These are phyloP conservation scores for Psix sp. DNA, from an alignment of 1,140 invertebrate genomes.

Conservation along the genomic window DNA sequence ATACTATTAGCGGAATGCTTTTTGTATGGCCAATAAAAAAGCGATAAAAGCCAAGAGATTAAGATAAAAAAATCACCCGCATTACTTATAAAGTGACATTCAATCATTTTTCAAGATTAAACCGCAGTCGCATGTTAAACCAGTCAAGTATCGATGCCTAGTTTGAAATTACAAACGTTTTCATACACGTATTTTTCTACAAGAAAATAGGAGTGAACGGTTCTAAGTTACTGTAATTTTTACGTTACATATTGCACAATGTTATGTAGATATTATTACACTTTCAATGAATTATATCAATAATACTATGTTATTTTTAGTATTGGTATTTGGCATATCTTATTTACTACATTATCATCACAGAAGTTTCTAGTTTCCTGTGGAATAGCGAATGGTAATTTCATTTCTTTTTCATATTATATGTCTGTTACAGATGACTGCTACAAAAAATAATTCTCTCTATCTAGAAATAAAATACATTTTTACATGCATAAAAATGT, in stretches of 20 bases:
- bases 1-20: too few relatives aligned
- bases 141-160: conserved; percentile 45
- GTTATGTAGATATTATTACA: conserved; percentile 60
- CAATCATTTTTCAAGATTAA: conserved; percentile 32
- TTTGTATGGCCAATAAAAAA: background rate
- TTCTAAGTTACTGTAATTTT: conserved; percentile 57
- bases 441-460: too few relatives aligned
- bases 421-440: too few relatives aligned
- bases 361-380: conserved; percentile 24
- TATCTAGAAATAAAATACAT: too few relatives aligned
- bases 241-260: conserved; percentile 56
- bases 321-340: conserved; percentile 12
- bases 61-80: too few relatives aligned
- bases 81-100: conserved; percentile 29
- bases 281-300: conserved; percentile 55
- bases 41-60: too few relatives aligned
- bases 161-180: conserved; percentile 61
- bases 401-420: background rate
- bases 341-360: conserved; percentile 24
- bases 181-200: conserved; percentile 34
- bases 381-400: background rate
- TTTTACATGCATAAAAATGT: too few relatives aligned
- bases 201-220: conserved; percentile 44
- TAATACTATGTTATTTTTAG: conserved; percentile 15
- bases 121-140: conserved; percentile 42